Conservation (phyloP, 2,888 invertebrate genomes). For the Orchesella flavescens region DNA sequence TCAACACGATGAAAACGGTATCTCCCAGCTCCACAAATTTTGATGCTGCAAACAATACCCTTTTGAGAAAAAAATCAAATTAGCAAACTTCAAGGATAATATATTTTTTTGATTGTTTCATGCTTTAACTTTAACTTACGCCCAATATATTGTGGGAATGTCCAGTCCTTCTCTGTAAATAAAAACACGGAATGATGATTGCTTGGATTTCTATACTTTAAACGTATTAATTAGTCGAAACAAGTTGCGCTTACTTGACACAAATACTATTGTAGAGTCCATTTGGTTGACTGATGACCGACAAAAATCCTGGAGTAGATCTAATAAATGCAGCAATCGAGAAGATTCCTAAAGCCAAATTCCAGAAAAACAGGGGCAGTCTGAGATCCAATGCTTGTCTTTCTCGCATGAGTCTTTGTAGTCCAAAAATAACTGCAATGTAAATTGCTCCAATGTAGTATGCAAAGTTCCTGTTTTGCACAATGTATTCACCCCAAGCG, state of each 20-base stretch:
- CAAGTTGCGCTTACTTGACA: constrained; percentile 58
- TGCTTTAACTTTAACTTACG: not conserved
- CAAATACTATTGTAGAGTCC: constrained; percentile 77
- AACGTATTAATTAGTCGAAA: not conserved
- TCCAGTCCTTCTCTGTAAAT: constrained; percentile 3
- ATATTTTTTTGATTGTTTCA: not conserved
- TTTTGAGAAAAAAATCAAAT: not conserved
- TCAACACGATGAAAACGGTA: constrained; percentile 84
- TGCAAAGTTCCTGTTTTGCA: constrained; percentile 75
- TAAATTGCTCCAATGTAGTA: constrained; percentile 75
- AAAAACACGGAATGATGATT: too few relatives aligned
- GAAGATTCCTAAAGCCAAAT: constrained; percentile 77
- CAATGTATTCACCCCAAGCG: constrained; percentile 75
- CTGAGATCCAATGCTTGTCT: constrained; percentile 76
- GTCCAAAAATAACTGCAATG: constrained; percentile 76
- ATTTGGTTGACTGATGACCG: constrained; percentile 75
- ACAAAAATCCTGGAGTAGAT: constrained; percentile 76
- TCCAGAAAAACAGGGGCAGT: constrained; percentile 76
- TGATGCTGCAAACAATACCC: not conserved
- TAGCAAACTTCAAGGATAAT: too few relatives aligned
- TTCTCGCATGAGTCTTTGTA: constrained; percentile 76
- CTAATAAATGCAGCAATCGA: constrained; percentile 76
- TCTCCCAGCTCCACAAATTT: constrained; percentile 60
- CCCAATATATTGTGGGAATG: constrained; percentile 14
- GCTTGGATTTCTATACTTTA: not conserved